Percentiles rank a stretch among this genome's conserved stretches.
Conservation (phyloP, 35 echinoderm and acorn worm genomes). For the Ophioderma brevispina region DNA sequence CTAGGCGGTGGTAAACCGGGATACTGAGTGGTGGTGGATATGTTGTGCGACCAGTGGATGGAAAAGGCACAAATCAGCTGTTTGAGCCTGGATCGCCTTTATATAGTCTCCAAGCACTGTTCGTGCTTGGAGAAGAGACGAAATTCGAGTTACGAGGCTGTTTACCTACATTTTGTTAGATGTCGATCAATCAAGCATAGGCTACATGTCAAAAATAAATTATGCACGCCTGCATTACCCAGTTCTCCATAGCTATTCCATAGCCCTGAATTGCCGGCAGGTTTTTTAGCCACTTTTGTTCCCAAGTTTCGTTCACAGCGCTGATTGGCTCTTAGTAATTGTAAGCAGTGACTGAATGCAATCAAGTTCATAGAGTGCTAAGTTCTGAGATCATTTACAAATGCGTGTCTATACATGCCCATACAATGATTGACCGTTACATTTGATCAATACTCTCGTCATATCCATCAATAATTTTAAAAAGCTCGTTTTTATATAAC, state of each 20-base stretch:
- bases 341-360: neutral
- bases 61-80: constrained; percentile 9
- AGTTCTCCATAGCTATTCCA: neutral
- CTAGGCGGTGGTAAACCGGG: neutral
- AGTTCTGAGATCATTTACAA: neutral
- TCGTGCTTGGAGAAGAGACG: no score
- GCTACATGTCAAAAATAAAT: neutral
- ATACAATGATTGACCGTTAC: neutral
- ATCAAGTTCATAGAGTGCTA: neutral
- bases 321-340: neutral
- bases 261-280: neutral
- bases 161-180: neutral
- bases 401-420: neutral
- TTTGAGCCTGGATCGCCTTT: neutral
- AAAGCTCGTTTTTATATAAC: no score
- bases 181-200: neutral
- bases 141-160: neutral
- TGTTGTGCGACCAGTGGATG: neutral
- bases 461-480: no score
- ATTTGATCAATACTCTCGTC: no score
- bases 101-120: neutral
- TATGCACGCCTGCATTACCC: neutral
- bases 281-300: neutral
- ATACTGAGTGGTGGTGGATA: neutral
- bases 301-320: neutral